Conservation (phyloP, 2,888 invertebrate genomes). For the Shargacucullia verbasci region DNA sequence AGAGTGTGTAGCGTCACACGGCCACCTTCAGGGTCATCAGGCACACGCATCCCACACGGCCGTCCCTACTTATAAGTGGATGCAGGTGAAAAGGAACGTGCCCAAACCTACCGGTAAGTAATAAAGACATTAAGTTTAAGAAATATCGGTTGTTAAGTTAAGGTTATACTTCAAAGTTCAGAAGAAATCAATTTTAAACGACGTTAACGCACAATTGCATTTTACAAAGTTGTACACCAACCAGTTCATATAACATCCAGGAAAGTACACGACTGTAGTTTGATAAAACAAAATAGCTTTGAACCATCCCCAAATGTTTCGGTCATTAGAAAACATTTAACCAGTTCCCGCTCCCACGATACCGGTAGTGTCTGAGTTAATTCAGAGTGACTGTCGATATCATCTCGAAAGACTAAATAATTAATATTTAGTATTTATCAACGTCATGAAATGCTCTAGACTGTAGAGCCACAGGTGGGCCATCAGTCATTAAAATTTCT, state of each 20-base stretch:
- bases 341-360: neutral
- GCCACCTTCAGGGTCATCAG: conserved; percentile 75
- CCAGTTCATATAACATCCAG: too few species aligned
- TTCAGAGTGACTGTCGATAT: neutral
- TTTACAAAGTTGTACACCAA: too few species aligned
- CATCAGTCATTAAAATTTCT: neutral
- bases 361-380: neutral
- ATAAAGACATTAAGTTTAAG: neutral
- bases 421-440: neutral
- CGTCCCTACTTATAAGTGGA: conserved; percentile 99
- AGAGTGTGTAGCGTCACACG: conserved; percentile 74
- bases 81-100: conserved; percentile 99
- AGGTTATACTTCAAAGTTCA: too few species aligned
- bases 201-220: too few species aligned
- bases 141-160: too few species aligned
- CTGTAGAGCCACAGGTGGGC: neutral
- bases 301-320: too few species aligned
- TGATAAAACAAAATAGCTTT: too few species aligned
- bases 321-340: too few species aligned
- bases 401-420: neutral
- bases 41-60: conserved; percentile 88
- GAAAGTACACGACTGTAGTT: too few species aligned
- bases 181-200: too few species aligned
- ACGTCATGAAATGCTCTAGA: neutral
- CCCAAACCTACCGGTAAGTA: conserved; percentile 96